phyloP scores from a whole-genome alignment of 37 sponge, comb jelly and placozoan species.

The Beroe ovata region DNA sequence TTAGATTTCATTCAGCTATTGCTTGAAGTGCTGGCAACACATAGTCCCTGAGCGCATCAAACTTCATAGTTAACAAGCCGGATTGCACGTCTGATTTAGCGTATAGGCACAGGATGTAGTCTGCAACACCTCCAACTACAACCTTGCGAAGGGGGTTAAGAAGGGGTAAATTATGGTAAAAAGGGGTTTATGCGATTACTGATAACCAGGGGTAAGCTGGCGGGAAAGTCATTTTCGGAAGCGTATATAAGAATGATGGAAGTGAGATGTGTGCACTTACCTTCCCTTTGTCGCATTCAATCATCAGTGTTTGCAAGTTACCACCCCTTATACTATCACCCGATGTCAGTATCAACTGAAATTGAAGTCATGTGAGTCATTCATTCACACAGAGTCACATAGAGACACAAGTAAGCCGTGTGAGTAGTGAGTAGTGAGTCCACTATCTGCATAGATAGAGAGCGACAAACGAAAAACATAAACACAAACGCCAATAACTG shows the following conservation, averaged over 20 bases:
- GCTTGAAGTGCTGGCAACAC: slow-evolving; percentile 11
- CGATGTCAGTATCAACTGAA: slow-evolving; percentile 1
- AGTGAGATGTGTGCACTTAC: background rate
- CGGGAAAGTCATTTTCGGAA: background rate
- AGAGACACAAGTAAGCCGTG: too few relatives aligned
- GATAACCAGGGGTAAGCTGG: background rate
- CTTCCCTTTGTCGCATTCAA: slow-evolving; percentile 61
- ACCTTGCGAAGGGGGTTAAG: slow-evolving; percentile 8
- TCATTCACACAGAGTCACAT: too few relatives aligned
- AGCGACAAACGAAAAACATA: background rate
- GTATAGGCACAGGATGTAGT: slow-evolving; percentile 55
- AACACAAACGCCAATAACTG: too few relatives aligned
- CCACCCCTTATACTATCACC: slow-evolving; percentile 47
- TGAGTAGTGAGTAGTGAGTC: background rate
- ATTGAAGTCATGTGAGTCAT: too few relatives aligned
- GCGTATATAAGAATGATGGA: background rate
- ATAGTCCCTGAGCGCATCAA: slow-evolving; percentile 4
- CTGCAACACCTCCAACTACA: slow-evolving; percentile 23
- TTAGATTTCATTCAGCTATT: slow-evolving; percentile 2
- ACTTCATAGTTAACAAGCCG: slow-evolving; percentile 25
- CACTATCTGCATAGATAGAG: background rate
- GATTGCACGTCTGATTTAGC: background rate
- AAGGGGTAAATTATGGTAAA: too few relatives aligned
- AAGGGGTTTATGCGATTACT: too few relatives aligned
- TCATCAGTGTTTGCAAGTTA: background rate